A percentile compares a stretch with the other conserved stretches of the same genome.
Evolutionary conservation across 2,888 invertebrate species (phyloP).

Genomic region (Cetonia aurata): DNA sequence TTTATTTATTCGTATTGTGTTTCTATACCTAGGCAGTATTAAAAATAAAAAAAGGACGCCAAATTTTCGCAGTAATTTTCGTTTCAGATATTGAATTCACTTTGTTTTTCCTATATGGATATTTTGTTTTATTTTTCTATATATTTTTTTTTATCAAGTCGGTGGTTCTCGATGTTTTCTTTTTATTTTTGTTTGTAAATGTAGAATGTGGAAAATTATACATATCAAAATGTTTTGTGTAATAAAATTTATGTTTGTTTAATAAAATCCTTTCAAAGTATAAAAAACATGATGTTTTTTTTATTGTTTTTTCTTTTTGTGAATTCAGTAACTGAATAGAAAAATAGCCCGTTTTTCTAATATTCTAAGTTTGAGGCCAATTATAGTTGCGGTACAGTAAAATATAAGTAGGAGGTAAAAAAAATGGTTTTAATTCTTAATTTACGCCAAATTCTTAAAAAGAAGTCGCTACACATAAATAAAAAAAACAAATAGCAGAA

Average conservation of each 20-base stretch:
- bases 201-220: not conserved
- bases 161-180: not conserved
- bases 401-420: no score
- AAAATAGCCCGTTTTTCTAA: no score
- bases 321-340: not conserved
- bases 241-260: slow-evolving; percentile 4
- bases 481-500: no score
- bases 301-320: slow-evolving; percentile 1
- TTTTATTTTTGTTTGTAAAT: slow-evolving; percentile 14
- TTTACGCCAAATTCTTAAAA: no score
- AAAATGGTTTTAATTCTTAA: no score
- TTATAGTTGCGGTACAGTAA: no score
- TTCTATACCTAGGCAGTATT: no score
- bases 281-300: slow-evolving; percentile 3
- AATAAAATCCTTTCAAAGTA: slow-evolving; percentile 11
- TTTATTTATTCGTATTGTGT: slow-evolving; percentile 5
- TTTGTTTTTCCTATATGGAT: slow-evolving; percentile 10
- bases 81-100: slow-evolving; percentile 47
- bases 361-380: no score
- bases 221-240: slow-evolving; percentile 8
- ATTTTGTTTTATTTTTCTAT: not conserved
- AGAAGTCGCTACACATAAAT: no score
- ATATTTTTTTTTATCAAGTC: not conserved
- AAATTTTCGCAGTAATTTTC: not conserved
- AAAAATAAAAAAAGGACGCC: no score